Evolutionary conservation across 2,888 invertebrate genomes (phyloP), one percentile per base, ranked within the genome.

Genomic region (Dicyrtoma fusca): DNA sequence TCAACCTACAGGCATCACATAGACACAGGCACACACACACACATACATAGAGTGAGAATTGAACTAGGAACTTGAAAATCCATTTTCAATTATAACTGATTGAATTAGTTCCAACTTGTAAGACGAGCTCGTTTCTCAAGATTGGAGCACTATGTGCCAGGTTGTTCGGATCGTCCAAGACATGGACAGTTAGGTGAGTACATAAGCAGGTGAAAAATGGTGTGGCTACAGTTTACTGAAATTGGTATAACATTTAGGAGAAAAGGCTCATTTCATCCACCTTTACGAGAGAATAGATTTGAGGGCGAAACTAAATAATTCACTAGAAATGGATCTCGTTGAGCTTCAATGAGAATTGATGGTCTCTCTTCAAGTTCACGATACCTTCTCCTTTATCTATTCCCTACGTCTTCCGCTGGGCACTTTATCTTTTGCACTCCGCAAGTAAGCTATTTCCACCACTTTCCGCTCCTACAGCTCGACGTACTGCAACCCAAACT

Each of bases 261-360:
- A 42, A 66, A 53, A 53, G 66, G 42, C 49, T 66, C 34, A 26
- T 44, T 69, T 59, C 57, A 59, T 69, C 51, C 62, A 69, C 62
- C 62, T 69, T 45, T 34, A 57, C 47, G 61, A 61, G 61, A 61
- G 69, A 69, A 69, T 69, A 62, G 69, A 69, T 69, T 69, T 62
- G 49, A 61, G 19, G 61, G 25, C 49, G 14, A 49, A 62, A 61
- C 61, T 69, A 69, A 72, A 72, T 72, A 72, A 72, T 68, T 72
- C 72, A 72, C 45, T 19, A 61, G 65, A 59, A 72, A 72, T 72
- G 65, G 68, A 68, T 72, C 72, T 72, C 72, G 34, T 59, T 59
- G 44, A 44, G 72, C 68, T 72, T 62, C 57, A 71, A 74, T 71
- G 65, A 74, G 70, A 64, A 74, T 74, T 74, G 74, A 74, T 74